Base-by-base conservation (phyloP, 2,113 vertebrate genomes). In the Sylvietta virens region DNA sequence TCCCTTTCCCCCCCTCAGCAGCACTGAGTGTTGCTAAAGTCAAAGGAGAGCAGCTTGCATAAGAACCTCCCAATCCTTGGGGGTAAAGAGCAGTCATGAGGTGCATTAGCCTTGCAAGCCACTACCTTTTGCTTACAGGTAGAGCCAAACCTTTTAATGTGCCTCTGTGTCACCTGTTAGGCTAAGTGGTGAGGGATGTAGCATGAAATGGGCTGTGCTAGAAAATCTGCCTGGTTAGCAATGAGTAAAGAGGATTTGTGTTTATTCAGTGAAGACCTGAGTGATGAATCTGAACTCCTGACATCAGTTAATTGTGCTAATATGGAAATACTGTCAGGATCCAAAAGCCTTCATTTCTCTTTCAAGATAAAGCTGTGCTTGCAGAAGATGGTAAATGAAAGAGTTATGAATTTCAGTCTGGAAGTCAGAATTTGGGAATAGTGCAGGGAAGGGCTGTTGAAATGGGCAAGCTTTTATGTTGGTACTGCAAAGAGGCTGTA, bases 281-380 rank as follows among this genome's bases (percentile, higher is more conserved):
- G n/a, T 12, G 22, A 45, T 87, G 69, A 81, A 35, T 94, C 77
- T 86, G 57, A 37, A 57, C 54, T 79, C 73, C 56, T 81, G 73
- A 76, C 86, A 67, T 37, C 81, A 91, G 4, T 85, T 95, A 86
- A 45, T 69, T 21, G 3, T 56, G 57, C 93, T 95, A 89, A 94
- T 92, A 77, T 95, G 95, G 94, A 96, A 95, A 87, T 85, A 35
- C 84, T 89, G 86, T 79, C 73, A 76, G 53, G 65, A 56, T 37
- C 13, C 11, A 15, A 85, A 76, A 79, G 35, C 69, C 6, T 50
- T 71, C 20, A 11, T 93, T 96, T 89, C 72, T 89, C 74, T 82
- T 65, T 30, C 8, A 40, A 60, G 69, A 64, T 44, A 60, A 92
- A 89, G n/a, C 87, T 95, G 66, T 90, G 65, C 61, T 11, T 60